Base-by-base conservation (phyloP, 1,140 invertebrate species). In the Psilanteris sp. region DNA sequence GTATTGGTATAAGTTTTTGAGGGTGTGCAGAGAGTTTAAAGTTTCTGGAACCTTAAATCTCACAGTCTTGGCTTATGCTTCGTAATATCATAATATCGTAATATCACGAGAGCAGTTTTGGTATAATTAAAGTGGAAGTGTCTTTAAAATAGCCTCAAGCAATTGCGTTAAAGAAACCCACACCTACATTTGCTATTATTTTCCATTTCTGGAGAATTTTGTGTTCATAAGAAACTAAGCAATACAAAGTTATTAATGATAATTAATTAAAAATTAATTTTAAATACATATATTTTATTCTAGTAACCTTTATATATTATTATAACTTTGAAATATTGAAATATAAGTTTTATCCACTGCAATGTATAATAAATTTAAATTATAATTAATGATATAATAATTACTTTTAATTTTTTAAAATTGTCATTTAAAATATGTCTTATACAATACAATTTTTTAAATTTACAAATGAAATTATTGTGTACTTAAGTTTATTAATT, bases 91-190 rank as follows among this genome's bases (percentile, higher is more conserved):
- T 85, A 84, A 87, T 84, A 81, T 85, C 78, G 74, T 84, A 86
- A 85, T 81, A 86, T 85, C 79, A 73, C 77, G 50, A 78, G 59
- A 79, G 78, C 78, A 79, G 76, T 80, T 80, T 83, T 71, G 70
- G 76, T 83, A 81, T 85, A 87, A 87, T 87, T 86, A 87, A 86
- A 85, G 81, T 85, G 54, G 79, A 87, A 85, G 79, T 82, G 79
- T 82, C 85, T 86, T 85, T 83, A 82, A 84, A 86, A 85, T 81
- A 81, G 84, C 85, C 83, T 39, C 79, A 46, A 79, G 84, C 83
- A 73, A 83, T 85, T 68, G 79, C 73, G 73, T 76, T 68, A 76
- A 82, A 68, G 66, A 70, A 77, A 59, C 52, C 71, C 77, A 68
- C 66, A 55, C 61, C 62, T 68, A 70, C 75, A 41, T 80, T 37